Percentiles rank a stretch among this genome's conserved stretches.
Conservation (phyloP, 1,140 invertebrate genomes). For the Aphis craccivora region DNA sequence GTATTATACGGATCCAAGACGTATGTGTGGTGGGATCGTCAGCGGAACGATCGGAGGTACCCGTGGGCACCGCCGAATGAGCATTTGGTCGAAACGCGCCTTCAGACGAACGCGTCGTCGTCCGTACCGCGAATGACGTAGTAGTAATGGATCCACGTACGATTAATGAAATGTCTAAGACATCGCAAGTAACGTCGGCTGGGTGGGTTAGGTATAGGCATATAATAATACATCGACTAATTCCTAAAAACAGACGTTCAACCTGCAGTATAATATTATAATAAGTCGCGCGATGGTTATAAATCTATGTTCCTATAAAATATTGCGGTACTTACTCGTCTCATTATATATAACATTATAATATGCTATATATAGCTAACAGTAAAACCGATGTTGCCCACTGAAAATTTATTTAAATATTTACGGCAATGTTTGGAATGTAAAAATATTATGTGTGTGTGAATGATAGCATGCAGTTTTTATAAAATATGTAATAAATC, state of each 20-base stretch:
- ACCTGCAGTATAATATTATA: not conserved
- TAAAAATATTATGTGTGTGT: not conserved
- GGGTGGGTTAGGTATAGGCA: too few species aligned
- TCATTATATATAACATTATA: not conserved
- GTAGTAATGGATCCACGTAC: not conserved
- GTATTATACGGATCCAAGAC: not conserved
- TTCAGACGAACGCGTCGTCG: not conserved
- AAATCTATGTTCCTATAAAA: not conserved
- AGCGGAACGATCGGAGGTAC: not conserved
- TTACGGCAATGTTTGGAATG: not conserved
- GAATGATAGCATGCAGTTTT: not conserved
- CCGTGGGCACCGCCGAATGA: too few species aligned
- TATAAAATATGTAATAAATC: not conserved
- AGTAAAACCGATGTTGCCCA: not conserved
- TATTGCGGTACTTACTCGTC: not conserved
- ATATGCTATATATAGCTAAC: not conserved
- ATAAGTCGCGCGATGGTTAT: not conserved
- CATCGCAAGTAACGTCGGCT: not conserved
- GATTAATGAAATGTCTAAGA: not conserved
- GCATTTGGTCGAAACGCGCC: not conserved
- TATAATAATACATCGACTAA: not conserved
- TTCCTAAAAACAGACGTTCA: not conserved
- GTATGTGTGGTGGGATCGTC: not conserved
- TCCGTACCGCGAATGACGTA: too few species aligned
- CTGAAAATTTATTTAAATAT: not conserved